Base-by-base conservation (phyloP, 2,113 vertebrate species). In the Hassar affinis region DNA sequence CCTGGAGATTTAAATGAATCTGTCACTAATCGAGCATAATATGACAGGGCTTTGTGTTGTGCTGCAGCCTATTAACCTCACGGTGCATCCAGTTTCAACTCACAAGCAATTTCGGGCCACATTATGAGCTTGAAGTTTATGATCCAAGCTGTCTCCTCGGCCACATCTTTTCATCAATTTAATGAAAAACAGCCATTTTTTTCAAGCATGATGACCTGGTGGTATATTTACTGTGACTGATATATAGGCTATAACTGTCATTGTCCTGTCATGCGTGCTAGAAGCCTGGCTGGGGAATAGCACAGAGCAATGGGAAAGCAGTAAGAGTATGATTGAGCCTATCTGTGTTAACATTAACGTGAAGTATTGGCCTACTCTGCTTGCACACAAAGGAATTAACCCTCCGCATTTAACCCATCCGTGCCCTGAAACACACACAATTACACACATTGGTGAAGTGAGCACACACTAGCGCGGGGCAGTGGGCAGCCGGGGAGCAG, bases 1-100 rank as follows among this genome's bases (percentile, higher is more conserved):
- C 52, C 47, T 27, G 85, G 77, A 79, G 74, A 90, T 88, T 91
- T 80, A 87, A 89, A 91, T 88, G 47, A 91, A 89, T 81, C 80
- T 56, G 38, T 82, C 75, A 89, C 82, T 88, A 85, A 88, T 87
- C 86, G 79, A 79, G 81, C 79, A 27, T 74, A 78, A 64, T 79
- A 88, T 81, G 66, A 86, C 64, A 66, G 56, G 86, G 86, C 74
- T 86, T 62, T 42, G 80, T 76, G 86, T 78, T 80, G 66, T 66
- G 84, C 72, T 78, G 69, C 56, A n/a, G 85, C 56, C 86, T 83
- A 83, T 88, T 90, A 85, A 88, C 51, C 77, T 78, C 20, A 74
- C 25, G 64, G 75, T 59, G 80, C 64, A 79, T 68, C 77, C 56
- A 71, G 87, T 88, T 85, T 83, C 87, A 74, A 76, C 85, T 83